phyloP scores from a whole-genome alignment of 2,797 vertebrate species.

The Sebastolobus alascanus region DNA sequence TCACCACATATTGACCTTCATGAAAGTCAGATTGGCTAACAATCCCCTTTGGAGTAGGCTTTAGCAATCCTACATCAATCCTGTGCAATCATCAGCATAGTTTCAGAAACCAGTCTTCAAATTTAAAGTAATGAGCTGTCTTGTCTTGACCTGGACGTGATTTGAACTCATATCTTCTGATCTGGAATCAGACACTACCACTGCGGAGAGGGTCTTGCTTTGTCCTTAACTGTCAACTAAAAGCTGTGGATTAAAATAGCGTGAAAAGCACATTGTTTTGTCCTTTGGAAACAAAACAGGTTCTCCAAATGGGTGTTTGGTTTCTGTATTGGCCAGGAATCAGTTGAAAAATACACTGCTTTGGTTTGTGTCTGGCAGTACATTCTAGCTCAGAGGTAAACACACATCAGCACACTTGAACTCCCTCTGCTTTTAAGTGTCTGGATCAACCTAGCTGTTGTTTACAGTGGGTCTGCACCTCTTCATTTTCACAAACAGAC shows the following conservation, averaged over 20 bases:
- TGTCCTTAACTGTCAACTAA: not conserved
- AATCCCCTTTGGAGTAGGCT: not conserved
- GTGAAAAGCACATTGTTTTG: constrained; percentile 15
- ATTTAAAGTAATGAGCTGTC: not conserved
- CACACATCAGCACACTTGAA: constrained; percentile 22
- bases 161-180: not conserved
- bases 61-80: not conserved
- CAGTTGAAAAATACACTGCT: not conserved
- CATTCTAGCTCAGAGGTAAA: constrained; percentile 17
- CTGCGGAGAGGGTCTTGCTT: not conserved
- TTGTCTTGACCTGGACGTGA: not conserved
- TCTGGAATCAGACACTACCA: not conserved
- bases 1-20: not conserved
- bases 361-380: constrained; percentile 8
- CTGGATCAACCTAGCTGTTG: constrained; percentile 14
- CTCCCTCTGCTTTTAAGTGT: constrained; percentile 10
- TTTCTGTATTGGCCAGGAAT: constrained; percentile 7
- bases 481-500: constrained; percentile 37
- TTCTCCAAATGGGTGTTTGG: constrained; percentile 11
- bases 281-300: not conserved
- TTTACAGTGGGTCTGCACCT: constrained; percentile 20
- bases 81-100: constrained; percentile 8
- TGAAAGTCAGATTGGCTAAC: not conserved
- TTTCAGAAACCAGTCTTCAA: not conserved
- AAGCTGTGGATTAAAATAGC: constrained; percentile 7